Conservation (phyloP, 2,888 invertebrate genomes). For the Pomacea canaliculata region DNA sequence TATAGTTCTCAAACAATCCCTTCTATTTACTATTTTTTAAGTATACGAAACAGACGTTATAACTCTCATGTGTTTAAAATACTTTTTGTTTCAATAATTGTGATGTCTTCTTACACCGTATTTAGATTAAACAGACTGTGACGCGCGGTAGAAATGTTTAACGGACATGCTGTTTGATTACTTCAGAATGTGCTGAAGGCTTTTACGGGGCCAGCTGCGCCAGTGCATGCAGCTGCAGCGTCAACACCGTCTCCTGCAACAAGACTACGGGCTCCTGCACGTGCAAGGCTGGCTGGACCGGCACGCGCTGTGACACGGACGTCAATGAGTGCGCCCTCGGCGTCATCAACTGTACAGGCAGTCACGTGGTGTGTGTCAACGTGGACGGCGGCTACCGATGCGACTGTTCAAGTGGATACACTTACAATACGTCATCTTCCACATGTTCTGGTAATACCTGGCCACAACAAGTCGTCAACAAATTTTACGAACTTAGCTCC, state of each 20-base stretch:
- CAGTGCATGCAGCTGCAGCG: conserved; percentile 36
- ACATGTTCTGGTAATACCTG: neutral
- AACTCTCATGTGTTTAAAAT: no score
- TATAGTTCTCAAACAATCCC: no score
- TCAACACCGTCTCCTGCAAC: conserved; percentile 34
- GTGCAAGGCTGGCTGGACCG: conserved; percentile 35
- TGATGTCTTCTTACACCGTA: no score
- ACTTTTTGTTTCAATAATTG: no score
- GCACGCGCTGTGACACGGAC: conserved; percentile 31
- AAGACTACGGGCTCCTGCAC: conserved; percentile 33
- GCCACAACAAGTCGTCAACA: no score
- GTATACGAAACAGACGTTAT: no score
- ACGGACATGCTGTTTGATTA: neutral
- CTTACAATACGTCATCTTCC: neutral
- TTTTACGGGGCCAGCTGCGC: conserved; percentile 35
- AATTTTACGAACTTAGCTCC: no score
- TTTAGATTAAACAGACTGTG: no score
- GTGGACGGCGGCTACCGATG: conserved; percentile 34
- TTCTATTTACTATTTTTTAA: no score
- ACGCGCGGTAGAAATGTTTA: no score
- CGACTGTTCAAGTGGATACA: conserved; percentile 33
- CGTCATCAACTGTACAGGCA: conserved; percentile 25
- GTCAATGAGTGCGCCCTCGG: conserved; percentile 33
- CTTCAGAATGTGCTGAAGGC: conserved; percentile 34
- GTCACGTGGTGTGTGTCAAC: conserved; percentile 33